A percentile compares a stretch with the other conserved stretches of the same genome.
These are phyloP conservation scores for Pseudopipra pipra DNA, from an alignment of 2,113 vertebrate species.

Conservation along the genomic window DNA sequence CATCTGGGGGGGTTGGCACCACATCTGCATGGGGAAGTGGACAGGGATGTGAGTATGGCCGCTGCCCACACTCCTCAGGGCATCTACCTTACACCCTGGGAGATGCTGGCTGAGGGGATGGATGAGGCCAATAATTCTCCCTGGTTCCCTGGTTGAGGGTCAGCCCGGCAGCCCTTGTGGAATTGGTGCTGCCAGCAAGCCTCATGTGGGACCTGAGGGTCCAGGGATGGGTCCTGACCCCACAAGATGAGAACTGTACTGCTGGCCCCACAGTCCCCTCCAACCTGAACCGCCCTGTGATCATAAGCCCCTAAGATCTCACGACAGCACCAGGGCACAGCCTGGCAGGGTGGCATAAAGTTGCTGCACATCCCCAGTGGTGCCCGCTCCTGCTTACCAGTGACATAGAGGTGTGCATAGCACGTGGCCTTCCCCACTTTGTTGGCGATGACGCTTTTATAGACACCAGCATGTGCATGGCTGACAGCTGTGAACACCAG, in stretches of 20 bases:
- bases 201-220: neutral
- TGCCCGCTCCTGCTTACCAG: slow-evolving; percentile 75
- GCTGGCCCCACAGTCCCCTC: neutral
- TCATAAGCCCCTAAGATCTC: neutral
- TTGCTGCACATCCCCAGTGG: rapidly evolving
- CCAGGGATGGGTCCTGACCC: neutral
- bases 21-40: slow-evolving; percentile 78
- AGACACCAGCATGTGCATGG: slow-evolving; percentile 90
- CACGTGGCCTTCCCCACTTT: slow-evolving; percentile 97
- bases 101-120: neutral
- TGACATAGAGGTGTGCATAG: slow-evolving; percentile 95
- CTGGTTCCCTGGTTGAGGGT: neutral
- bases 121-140: neutral
- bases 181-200: neutral
- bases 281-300: neutral
- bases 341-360: neutral
- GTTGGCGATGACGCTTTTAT: slow-evolving; percentile 98
- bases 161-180: neutral
- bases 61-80: neutral
- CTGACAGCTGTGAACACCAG: slow-evolving; percentile 87
- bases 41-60: neutral
- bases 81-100: rapidly evolving
- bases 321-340: rapidly evolving
- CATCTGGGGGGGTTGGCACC: slow-evolving; percentile 92
- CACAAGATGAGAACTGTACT: neutral